Percentiles rank a stretch among this genome's conserved stretches.
Evolutionary conservation across 2,888 invertebrate genomes (phyloP).

Genomic region (Panopea generosa): DNA sequence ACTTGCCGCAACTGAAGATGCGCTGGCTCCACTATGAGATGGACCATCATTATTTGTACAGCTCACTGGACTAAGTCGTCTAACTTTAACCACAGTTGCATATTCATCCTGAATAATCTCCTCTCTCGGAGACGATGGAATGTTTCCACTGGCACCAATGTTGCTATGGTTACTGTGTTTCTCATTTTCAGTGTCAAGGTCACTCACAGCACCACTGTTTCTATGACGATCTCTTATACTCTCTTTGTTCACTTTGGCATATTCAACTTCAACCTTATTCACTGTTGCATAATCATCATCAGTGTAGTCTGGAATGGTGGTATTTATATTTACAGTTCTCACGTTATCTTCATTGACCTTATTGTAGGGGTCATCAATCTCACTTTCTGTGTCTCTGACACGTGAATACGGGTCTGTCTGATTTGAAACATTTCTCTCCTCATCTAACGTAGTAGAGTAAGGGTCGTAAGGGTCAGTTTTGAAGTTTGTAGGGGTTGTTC

Average conservation of each 20-base stretch:
- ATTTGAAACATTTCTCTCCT: constrained; percentile 65
- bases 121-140: constrained; percentile 26
- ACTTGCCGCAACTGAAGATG: background rate
- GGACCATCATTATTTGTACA: constrained; percentile 10
- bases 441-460: constrained; percentile 49
- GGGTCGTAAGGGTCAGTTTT: constrained; percentile 44
- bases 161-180: background rate
- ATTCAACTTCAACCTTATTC: constrained; percentile 52
- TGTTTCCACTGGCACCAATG: constrained; percentile 1
- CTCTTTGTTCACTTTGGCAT: constrained; percentile 58
- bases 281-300: constrained; percentile 54
- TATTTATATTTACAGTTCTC: constrained; percentile 10
- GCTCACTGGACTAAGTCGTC: constrained; percentile 33
- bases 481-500: constrained; percentile 8
- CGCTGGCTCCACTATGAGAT: background rate
- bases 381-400: constrained; percentile 56
- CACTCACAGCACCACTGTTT: constrained; percentile 8
- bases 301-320: constrained; percentile 26
- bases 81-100: constrained; percentile 65
- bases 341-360: constrained; percentile 49
- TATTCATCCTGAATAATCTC: constrained; percentile 58
- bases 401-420: constrained; percentile 61
- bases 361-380: constrained; percentile 67
- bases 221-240: constrained; percentile 4
- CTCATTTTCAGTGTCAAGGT: background rate